Conservation (phyloP, 2,113 vertebrate species). For the Phaethornis superciliosus region DNA sequence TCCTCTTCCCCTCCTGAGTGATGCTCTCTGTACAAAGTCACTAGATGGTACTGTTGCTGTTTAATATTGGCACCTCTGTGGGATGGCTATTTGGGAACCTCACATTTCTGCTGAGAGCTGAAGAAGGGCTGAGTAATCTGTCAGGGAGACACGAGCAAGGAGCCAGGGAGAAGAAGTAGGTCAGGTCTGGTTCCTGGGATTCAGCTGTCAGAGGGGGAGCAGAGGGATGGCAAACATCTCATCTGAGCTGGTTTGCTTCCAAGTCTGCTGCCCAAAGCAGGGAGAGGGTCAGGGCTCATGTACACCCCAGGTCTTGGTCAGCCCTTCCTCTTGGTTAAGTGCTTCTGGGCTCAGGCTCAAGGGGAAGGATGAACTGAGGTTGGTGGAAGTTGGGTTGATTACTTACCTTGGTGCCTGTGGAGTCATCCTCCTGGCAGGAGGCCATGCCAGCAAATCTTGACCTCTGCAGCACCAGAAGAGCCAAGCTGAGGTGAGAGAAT, state of each 20-base stretch:
- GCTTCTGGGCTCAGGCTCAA: not conserved
- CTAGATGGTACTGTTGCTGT: conserved; percentile 62
- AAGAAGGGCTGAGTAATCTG: not conserved
- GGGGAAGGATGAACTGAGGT: not conserved
- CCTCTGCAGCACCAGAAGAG: not conserved
- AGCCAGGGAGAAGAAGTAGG: conserved; percentile 30
- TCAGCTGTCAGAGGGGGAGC: not conserved
- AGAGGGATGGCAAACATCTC: not conserved
- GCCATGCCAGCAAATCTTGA: not conserved
- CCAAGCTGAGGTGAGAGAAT: accelerated
- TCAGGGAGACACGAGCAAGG: not conserved
- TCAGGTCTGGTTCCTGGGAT: conserved; percentile 35
- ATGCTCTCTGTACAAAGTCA: not conserved
- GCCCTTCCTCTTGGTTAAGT: not conserved
- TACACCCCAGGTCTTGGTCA: not conserved
- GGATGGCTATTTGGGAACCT: not conserved
- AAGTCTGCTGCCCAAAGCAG: not conserved
- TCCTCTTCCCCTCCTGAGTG: not conserved
- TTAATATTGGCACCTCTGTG: not conserved
- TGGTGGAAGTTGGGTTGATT: not conserved
- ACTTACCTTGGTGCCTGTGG: not conserved
- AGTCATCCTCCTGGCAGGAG: not conserved
- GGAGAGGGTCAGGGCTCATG: not conserved
- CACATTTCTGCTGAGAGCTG: not conserved
- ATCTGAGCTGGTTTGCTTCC: not conserved